Percentiles rank a stretch among this genome's conserved stretches.
phyloP scores from a whole-genome alignment of 2,888 invertebrate species.

The Andrena trimmerana region DNA sequence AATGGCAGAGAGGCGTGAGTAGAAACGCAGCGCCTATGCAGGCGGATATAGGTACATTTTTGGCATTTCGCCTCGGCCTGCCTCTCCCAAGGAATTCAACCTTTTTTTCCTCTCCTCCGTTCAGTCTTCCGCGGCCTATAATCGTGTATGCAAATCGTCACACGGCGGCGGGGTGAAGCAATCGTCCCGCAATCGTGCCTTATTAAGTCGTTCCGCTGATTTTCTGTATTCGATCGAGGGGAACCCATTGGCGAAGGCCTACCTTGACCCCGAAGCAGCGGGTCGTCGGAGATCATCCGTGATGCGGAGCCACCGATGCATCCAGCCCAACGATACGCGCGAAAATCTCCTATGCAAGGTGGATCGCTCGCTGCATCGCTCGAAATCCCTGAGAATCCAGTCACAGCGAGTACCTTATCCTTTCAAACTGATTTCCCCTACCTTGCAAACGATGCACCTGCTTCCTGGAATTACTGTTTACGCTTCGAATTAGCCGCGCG shows the following conservation, averaged over 20 bases:
- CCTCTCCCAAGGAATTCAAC: conserved; percentile 75
- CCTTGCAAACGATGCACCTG: conserved; percentile 65
- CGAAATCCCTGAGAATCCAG: not conserved
- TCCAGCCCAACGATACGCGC: not conserved
- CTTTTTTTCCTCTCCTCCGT: conserved; percentile 69
- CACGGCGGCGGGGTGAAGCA: conserved; percentile 80
- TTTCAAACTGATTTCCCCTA: conserved; percentile 19
- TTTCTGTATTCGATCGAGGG: conserved; percentile 81
- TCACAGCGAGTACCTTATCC: not conserved
- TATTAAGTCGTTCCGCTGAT: conserved; percentile 84
- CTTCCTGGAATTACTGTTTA: conserved; percentile 71
- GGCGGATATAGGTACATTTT: conserved; percentile 75
- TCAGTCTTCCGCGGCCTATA: conserved; percentile 79
- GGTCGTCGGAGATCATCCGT: conserved; percentile 68
- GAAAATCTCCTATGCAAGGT: not conserved
- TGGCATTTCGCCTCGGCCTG: conserved; percentile 77
- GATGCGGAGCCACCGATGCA: conserved; percentile 59
- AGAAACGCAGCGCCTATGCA: conserved; percentile 60
- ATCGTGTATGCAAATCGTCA: conserved; percentile 85
- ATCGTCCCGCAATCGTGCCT: conserved; percentile 83
- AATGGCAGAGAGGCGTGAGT: conserved; percentile 55
- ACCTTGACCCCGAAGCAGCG: conserved; percentile 80
- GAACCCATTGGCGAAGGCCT: conserved; percentile 73
- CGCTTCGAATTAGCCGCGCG: conserved; percentile 64
- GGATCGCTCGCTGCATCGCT: not conserved